phyloP scores from a whole-genome alignment of 2,888 invertebrate genomes.

The Euplexia lucipara region DNA sequence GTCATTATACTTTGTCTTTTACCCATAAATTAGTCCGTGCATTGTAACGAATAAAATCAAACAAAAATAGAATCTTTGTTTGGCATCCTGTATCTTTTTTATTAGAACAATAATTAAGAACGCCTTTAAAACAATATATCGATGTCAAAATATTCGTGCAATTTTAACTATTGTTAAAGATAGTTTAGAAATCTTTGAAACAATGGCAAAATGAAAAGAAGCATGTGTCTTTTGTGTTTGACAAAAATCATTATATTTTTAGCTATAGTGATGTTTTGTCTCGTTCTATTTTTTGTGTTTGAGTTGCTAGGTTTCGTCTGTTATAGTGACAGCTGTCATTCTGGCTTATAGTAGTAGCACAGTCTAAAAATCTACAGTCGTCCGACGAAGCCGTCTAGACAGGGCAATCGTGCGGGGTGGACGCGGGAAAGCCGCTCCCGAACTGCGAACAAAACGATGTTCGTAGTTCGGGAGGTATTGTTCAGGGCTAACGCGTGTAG shows the following conservation, averaged over 20 bases:
- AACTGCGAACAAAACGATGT: too few relatives aligned
- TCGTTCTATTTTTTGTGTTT: background rate
- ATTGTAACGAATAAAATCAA: conserved; percentile 30
- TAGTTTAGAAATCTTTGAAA: conserved; percentile 55
- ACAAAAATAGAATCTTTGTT: conserved; percentile 23
- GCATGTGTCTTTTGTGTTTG: background rate
- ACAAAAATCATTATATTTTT: conserved; percentile 29
- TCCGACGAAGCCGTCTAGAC: too few relatives aligned
- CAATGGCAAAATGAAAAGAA: conserved; percentile 56
- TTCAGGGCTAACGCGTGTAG: too few relatives aligned
- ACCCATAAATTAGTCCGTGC: conserved; percentile 36
- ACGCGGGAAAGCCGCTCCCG: too few relatives aligned
- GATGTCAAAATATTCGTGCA: conserved; percentile 73
- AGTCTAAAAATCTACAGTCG: too few relatives aligned
- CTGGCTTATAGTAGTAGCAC: too few relatives aligned
- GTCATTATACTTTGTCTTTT: conserved; percentile 37
- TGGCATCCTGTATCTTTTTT: conserved; percentile 39
- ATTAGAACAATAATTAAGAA: conserved; percentile 48
- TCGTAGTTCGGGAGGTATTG: too few relatives aligned
- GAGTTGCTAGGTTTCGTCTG: background rate
- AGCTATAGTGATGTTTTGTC: conserved; percentile 35
- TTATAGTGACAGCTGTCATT: conserved; percentile 7
- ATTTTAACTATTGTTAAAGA: conserved; percentile 74
- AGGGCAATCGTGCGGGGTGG: too few relatives aligned
- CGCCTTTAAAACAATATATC: conserved; percentile 63